These are phyloP conservation scores for Campaea margaritaria DNA, from an alignment of 2,888 invertebrate genomes.

Conservation along the genomic window DNA sequence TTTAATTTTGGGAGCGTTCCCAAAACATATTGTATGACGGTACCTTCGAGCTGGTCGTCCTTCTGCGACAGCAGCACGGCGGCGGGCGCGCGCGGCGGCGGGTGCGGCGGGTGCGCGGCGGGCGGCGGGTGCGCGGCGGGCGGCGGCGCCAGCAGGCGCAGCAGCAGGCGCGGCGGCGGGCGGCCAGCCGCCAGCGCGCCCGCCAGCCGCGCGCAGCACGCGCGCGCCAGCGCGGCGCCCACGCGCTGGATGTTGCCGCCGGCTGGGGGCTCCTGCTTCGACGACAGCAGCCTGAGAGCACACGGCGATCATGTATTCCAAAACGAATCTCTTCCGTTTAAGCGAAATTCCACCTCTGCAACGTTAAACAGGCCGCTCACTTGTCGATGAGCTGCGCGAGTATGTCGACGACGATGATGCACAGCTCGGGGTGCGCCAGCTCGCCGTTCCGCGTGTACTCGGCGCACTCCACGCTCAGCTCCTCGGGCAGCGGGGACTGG, in stretches of 20 bases:
- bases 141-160: conserved; percentile 55
- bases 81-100: conserved; percentile 12
- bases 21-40: too few species aligned
- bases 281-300: conserved; percentile 43
- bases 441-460: conserved; percentile 65
- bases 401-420: conserved; percentile 84
- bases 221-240: conserved; percentile 64
- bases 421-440: conserved; percentile 86
- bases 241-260: conserved; percentile 52
- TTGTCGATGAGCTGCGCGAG: conserved; percentile 84
- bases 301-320: too few species aligned
- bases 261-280: conserved; percentile 34
- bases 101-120: conserved; percentile 31
- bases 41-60: conserved; percentile 19
- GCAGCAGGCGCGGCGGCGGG: conserved; percentile 57
- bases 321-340: too few species aligned
- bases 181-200: conserved; percentile 45
- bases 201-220: conserved; percentile 62
- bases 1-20: too few species aligned
- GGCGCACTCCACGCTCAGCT: conserved; percentile 53
- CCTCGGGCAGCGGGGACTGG: neutral
- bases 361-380: too few species aligned
- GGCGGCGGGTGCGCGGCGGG: conserved; percentile 40
- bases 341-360: too few species aligned
- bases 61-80: conserved; percentile 8